phyloP scores from a whole-genome alignment of 2,113 vertebrate species.

The Ancistrus triradiatus region DNA sequence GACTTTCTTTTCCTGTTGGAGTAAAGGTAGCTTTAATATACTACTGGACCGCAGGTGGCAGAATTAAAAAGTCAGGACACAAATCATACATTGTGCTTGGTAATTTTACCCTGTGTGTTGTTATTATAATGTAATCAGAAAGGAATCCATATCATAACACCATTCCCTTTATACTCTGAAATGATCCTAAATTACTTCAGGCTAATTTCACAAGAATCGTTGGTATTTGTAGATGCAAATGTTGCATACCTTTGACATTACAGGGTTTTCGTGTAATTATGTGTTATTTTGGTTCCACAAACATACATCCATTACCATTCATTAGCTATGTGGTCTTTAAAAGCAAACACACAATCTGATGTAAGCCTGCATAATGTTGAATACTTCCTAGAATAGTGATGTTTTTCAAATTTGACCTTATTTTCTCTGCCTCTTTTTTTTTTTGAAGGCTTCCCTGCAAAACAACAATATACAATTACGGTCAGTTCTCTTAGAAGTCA shows the following conservation, averaged over 20 bases:
- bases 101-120: conserved; percentile 2
- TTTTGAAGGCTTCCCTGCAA: conserved; percentile 26
- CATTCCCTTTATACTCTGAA: conserved; percentile 48
- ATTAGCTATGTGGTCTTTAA: conserved; percentile 68
- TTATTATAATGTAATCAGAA: conserved; percentile 19
- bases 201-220: conserved; percentile 61
- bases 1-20: no score
- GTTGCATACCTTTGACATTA: conserved; percentile 62
- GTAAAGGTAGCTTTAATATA: no score
- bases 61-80: background rate
- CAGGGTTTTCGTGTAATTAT: conserved; percentile 70
- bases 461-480: conserved; percentile 33
- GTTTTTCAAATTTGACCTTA: conserved; percentile 43
- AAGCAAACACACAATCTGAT: conserved; percentile 63
- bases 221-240: conserved; percentile 57
- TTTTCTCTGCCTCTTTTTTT: conserved; percentile 41
- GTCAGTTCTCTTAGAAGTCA: conserved; percentile 19
- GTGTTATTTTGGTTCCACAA: conserved; percentile 68
- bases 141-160: conserved; percentile 28
- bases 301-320: conserved; percentile 73
- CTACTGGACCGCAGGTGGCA: no score
- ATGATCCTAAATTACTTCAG: conserved; percentile 41
- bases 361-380: conserved; percentile 66
- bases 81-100: background rate
- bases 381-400: conserved; percentile 47